Conservation (phyloP, 2,888 invertebrate species). For the Odontothrips loti region DNA sequence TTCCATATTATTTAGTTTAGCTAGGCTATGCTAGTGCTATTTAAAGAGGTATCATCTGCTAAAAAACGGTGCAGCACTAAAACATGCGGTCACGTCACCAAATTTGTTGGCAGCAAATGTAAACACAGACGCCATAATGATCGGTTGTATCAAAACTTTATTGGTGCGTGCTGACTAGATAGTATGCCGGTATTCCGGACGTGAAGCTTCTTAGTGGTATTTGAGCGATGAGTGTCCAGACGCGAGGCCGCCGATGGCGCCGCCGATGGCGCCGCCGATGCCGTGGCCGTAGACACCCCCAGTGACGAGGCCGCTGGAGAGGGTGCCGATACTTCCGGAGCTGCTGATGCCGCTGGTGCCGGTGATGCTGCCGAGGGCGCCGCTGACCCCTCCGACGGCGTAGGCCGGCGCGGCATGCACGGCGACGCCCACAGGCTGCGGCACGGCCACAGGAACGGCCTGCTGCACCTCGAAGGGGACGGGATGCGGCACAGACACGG, state of each 20-base stretch:
- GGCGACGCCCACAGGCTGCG: background rate
- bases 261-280: background rate
- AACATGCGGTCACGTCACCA: too few relatives aligned
- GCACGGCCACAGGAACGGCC: background rate
- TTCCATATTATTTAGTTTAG: too few relatives aligned
- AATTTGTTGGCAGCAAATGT: background rate
- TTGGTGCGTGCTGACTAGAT: background rate
- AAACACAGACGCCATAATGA: background rate
- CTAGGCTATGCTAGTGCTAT: too few relatives aligned
- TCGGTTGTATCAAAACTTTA: too few relatives aligned
- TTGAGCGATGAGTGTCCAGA: background rate
- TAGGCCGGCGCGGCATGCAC: background rate
- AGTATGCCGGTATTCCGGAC: background rate
- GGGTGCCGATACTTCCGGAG: too few relatives aligned
- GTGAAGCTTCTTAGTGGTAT: background rate
- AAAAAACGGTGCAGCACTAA: too few relatives aligned
- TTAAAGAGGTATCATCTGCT: too few relatives aligned
- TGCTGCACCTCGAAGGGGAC: background rate
- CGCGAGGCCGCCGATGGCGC: background rate
- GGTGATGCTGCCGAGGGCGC: too few relatives aligned
- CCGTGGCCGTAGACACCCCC: too few relatives aligned
- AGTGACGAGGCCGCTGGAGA: background rate
- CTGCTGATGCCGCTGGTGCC: too few relatives aligned
- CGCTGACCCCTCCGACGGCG: background rate
- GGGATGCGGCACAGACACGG: background rate